phyloP scores from a whole-genome alignment of 2,888 invertebrate genomes.

The Nezara viridula region DNA sequence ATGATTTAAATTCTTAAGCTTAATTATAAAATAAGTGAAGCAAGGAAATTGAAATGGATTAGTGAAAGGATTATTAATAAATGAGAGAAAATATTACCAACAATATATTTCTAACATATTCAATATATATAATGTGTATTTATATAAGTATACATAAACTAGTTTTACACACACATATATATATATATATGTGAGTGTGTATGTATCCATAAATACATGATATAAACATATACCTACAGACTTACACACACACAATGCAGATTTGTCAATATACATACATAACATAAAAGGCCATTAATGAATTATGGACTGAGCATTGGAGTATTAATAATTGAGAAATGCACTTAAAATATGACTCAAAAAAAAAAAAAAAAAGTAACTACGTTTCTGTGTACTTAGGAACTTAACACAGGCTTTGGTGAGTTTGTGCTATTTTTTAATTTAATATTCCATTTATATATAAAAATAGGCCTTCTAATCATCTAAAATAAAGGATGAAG shows the following conservation, averaged over 20 bases:
- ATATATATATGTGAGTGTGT: constrained; percentile 30
- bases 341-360: constrained; percentile 51
- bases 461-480: constrained; percentile 52
- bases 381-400: constrained; percentile 54
- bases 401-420: constrained; percentile 57
- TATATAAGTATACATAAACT: constrained; percentile 33
- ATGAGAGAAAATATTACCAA: constrained; percentile 51
- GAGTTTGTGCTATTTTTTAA: constrained; percentile 54
- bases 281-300: constrained; percentile 41
- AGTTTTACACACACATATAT: background rate
- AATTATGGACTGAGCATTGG: constrained; percentile 57
- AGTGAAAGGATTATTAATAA: constrained; percentile 26
- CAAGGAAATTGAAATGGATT: background rate
- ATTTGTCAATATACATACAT: background rate
- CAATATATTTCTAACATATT: constrained; percentile 59
- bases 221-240: background rate
- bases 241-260: background rate
- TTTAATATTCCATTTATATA: constrained; percentile 30
- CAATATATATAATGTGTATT: constrained; percentile 49
- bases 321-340: constrained; percentile 56
- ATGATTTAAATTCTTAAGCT: background rate
- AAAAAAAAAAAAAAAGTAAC: constrained; percentile 29
- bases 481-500: constrained; percentile 54
- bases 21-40: too few relatives aligned
- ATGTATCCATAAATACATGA: background rate